Base-by-base conservation (phyloP, 2,797 vertebrate genomes). In the Acanthopagrus latus region DNA sequence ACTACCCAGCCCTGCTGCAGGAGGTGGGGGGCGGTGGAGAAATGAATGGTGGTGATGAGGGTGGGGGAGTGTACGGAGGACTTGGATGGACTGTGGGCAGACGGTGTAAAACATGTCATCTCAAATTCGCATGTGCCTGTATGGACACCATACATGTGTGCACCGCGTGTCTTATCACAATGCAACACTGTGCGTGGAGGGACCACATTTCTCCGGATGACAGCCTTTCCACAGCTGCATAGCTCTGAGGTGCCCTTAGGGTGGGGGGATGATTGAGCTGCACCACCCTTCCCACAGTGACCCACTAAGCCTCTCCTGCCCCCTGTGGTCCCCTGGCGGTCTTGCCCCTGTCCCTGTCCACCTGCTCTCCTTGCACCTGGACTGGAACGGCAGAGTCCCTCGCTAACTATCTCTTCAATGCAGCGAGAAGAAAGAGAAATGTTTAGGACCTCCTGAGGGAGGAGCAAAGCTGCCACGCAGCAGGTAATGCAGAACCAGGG, bases 211-310 rank as follows among this genome's bases (percentile, higher is more conserved):
- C 74, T 74, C 78, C 7, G 20, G 67, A 85, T 76, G 82, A 67
- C 64, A 75, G 69, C 83, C 66, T 86, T 85, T 83, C 91, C 76
- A 83, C 84, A 91, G 86, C 88, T 89, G 86, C 29, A 5, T 74
- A 71, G 84, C 82, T 86, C 71, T 2, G 65, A 89, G 79, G 73
- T 81, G 54, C 78, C 90, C 81, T 90, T 23, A 80, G 88, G 89
- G 82, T 83, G 79, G 33, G 70, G 25, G 65, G 57, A 84, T 88
- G 92, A 94, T 91, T 92, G 93, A 91, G 88, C 78, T 76, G 77
- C 73, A 83, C 86, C 86, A 87, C 84, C 87, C 86, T 90, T 79
- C 74, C 69, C 77, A 88, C 78, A 75, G 78, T 83, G 86, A 90
- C 91, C 86, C 83, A 77, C 82, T 76, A 87, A 88, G 81, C 78